Evolutionary conservation across 2,888 invertebrate genomes (phyloP).

Genomic region (Troilus luridus): DNA sequence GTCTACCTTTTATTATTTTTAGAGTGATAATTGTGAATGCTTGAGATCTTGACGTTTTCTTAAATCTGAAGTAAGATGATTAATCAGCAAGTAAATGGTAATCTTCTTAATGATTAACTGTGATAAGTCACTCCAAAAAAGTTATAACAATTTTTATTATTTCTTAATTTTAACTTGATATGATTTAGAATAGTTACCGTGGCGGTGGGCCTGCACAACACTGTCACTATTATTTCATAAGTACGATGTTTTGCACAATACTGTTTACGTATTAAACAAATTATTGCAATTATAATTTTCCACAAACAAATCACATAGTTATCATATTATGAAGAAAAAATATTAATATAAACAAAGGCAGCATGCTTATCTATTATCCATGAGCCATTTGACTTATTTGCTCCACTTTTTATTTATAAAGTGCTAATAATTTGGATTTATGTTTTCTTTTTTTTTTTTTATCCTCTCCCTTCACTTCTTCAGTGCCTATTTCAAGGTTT

Average conservation of each 20-base stretch:
- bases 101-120: slow-evolving; percentile 14
- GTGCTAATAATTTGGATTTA: background rate
- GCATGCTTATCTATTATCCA: background rate
- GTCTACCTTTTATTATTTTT: background rate
- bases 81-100: background rate
- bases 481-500: slow-evolving; percentile 39
- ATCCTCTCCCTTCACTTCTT: slow-evolving; percentile 23
- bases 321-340: background rate
- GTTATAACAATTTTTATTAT: background rate
- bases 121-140: background rate
- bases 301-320: background rate
- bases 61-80: background rate
- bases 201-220: no score
- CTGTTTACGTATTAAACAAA: background rate
- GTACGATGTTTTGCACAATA: no score
- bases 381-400: background rate
- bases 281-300: background rate
- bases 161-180: background rate
- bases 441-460: background rate
- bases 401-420: background rate
- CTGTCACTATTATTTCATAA: no score
- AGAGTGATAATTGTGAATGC: background rate
- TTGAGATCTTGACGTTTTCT: background rate
- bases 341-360: background rate
- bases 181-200: background rate